Base-by-base conservation (phyloP, 2,888 invertebrate species). In the Hypercompe scribonia region DNA sequence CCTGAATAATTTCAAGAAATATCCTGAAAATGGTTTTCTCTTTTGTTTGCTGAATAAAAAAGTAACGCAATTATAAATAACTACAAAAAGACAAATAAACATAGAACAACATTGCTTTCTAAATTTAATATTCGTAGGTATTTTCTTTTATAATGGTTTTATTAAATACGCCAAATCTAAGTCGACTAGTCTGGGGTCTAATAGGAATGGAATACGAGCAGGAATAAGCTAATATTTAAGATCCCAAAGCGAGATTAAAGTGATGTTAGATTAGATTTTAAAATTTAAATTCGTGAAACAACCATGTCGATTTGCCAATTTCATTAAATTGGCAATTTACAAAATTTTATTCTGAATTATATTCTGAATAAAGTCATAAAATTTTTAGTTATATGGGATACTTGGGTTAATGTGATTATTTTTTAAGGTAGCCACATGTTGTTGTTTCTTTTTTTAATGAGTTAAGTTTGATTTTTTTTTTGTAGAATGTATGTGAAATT, bases 401-500 rank as follows among this genome's bases (percentile, higher is more conserved):
- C 76, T 82, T 84, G 82, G 86, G 77, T 79, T 77, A 77, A 80
- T 87, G 88, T 88, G 86, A 88, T 88, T 89, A 83, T 74, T 81
- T 81, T 24, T 80, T 87, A 84, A 80, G 84, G 80, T 84, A 81
- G 84, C 81, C 84, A 89, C 84, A 82, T 74, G 76, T 87, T 93
- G 91, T 91, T 90, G 84, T 89, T 89, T 88, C 89, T 86, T 80
- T 85, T 89, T 88, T 87, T 84, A 83, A 81, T 67, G 86, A 91
- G 91, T 92, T 93, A 93, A 90, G 93, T 93, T 93, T 93, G 90
- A 90, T 85, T 85, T 85, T 85, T 85, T 85, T 85, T 89, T 88
- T 72, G 88, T 89, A 75, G 65, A 66, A 84, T 76, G 76, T 68
- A 75, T 89, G 85, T 82, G 82, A 86, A 83, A 76, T 85, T 84